These are phyloP conservation scores for Gopherus flavomarginatus DNA, from an alignment of 2,113 vertebrate species.

Conservation along the genomic window DNA sequence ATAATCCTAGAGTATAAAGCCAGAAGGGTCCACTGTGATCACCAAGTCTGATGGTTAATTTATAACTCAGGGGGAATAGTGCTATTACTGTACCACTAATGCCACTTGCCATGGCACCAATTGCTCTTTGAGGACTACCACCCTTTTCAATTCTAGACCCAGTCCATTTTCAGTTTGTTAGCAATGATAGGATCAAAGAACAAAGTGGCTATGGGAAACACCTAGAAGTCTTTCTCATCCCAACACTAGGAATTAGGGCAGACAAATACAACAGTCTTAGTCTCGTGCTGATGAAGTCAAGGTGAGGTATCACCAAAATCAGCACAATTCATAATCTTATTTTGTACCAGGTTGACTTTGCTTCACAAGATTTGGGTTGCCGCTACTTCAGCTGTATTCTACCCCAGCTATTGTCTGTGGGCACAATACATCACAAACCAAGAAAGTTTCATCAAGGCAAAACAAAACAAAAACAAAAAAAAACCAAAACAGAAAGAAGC, in stretches of 20 bases:
- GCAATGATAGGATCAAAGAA: background rate
- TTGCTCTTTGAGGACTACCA: background rate
- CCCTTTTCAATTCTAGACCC: background rate
- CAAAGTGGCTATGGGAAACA: background rate
- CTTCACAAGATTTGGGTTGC: background rate
- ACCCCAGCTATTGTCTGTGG: background rate
- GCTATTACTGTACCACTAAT: background rate
- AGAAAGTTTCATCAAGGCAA: background rate
- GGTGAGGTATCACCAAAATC: background rate
- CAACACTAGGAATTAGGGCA: background rate
- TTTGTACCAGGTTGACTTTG: background rate
- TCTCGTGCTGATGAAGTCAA: background rate
- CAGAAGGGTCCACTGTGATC: background rate
- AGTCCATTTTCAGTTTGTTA: background rate
- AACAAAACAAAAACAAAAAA: background rate
- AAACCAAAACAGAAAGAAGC: background rate
- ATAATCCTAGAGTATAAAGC: background rate
- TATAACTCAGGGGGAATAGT: background rate
- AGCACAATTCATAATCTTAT: fast-evolving
- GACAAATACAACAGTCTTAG: background rate
- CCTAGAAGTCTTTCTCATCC: background rate
- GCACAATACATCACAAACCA: background rate
- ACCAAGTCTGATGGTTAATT: background rate
- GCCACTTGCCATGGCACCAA: background rate
- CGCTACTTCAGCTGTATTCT: background rate